Percentiles rank a stretch among this genome's conserved stretches.
Conservation (phyloP, 2,797 vertebrate genomes). For the Hemibagrus guttatus region DNA sequence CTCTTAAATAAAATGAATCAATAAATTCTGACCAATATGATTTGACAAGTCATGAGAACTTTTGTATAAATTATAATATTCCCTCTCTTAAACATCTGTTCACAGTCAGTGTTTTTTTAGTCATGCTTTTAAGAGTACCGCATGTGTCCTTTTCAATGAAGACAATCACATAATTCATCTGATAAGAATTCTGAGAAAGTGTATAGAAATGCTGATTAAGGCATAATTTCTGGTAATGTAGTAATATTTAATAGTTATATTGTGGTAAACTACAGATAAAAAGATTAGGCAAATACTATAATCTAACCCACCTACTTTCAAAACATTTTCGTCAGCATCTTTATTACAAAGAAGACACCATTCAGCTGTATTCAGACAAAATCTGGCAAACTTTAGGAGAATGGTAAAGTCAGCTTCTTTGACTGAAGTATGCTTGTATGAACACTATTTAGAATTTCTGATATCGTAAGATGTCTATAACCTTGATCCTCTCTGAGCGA, state of each 20-base stretch:
- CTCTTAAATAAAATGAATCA: background rate
- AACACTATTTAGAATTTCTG: slow-evolving; percentile 39
- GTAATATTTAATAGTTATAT: background rate
- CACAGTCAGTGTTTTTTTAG: background rate
- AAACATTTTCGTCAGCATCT: slow-evolving; percentile 18
- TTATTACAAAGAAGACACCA: background rate
- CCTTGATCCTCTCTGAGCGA: slow-evolving; percentile 33
- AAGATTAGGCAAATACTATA: slow-evolving; percentile 2
- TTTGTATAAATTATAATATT: background rate
- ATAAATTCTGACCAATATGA: background rate
- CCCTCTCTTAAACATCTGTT: background rate
- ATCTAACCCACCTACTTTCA: background rate
- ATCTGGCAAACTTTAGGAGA: background rate
- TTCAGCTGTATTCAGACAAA: background rate
- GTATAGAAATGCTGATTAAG: background rate
- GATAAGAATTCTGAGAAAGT: background rate
- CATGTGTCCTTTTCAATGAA: background rate
- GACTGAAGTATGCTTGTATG: background rate
- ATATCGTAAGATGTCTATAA: slow-evolving; percentile 9
- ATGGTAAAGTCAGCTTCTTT: slow-evolving; percentile 10
- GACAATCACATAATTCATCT: background rate
- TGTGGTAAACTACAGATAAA: background rate
- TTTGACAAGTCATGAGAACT: background rate
- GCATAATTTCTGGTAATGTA: slow-evolving; percentile 10
- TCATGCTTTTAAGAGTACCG: background rate